phyloP scores from a whole-genome alignment of 2,797 vertebrate genomes.

The Oceanodroma leucorhoa region DNA sequence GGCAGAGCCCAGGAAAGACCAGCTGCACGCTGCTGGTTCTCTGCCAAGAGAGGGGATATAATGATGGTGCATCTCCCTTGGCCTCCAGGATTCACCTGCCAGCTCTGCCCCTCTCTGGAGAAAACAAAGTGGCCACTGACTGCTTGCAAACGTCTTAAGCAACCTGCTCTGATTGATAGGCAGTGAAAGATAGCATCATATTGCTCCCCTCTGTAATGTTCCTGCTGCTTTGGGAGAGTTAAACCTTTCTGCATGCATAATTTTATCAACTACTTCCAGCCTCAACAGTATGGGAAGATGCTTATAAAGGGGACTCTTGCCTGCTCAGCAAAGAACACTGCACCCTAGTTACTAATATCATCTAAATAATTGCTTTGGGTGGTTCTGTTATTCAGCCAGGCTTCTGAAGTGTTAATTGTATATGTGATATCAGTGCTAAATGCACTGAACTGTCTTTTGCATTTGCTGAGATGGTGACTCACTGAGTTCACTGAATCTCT shows the following conservation, averaged over 20 bases:
- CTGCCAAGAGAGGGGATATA: not conserved
- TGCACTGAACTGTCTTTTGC: not conserved
- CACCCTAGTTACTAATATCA: not conserved
- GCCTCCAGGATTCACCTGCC: accelerated
- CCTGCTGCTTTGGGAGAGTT: not conserved
- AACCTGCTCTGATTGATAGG: not conserved
- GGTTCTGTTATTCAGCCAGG: not conserved
- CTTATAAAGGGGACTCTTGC: not conserved
- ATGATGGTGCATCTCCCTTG: accelerated
- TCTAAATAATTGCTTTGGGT: not conserved
- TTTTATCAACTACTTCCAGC: not conserved
- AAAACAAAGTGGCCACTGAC: not conserved
- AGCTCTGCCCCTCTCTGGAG: not conserved
- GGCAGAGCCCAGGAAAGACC: not conserved
- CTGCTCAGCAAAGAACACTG: not conserved
- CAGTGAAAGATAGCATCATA: not conserved
- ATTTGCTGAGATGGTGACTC: not conserved
- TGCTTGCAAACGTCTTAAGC: not conserved
- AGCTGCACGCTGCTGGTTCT: not conserved
- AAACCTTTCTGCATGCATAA: not conserved
- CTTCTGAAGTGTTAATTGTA: not conserved
- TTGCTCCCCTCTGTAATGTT: not conserved
- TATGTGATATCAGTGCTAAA: not conserved
- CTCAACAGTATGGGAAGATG: not conserved
- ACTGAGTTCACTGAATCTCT: not conserved